Percentiles rank a stretch among this genome's conserved stretches.
Evolutionary conservation across 2,888 invertebrate species (phyloP).

Genomic region (Protodeltote pygarga): DNA sequence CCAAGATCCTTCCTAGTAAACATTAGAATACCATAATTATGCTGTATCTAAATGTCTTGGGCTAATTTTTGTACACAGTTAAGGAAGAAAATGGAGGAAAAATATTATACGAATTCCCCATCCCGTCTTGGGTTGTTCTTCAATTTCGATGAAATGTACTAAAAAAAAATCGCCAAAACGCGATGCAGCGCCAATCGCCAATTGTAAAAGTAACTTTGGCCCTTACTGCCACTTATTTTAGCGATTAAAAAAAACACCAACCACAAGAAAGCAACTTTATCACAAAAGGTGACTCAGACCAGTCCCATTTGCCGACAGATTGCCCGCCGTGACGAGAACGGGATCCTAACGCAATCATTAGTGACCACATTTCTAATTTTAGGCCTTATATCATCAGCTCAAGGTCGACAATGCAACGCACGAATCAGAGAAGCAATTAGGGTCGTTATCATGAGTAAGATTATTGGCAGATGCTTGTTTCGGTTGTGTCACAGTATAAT

Average conservation of each 20-base stretch:
- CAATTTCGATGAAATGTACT: too few relatives aligned
- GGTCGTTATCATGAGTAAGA: constrained; percentile 47
- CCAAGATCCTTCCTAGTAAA: too few relatives aligned
- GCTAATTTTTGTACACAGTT: too few relatives aligned
- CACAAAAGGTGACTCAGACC: constrained; percentile 49
- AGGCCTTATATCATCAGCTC: constrained; percentile 15
- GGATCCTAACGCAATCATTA: constrained; percentile 48
- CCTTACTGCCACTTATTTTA: neutral
- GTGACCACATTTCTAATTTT: constrained; percentile 32
- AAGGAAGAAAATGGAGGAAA: too few relatives aligned
- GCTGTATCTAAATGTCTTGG: too few relatives aligned
- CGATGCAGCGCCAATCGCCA: too few relatives aligned
- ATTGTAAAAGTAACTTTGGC: too few relatives aligned
- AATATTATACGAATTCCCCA: too few relatives aligned
- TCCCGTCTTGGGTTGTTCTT: too few relatives aligned
- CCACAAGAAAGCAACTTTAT: constrained; percentile 14
- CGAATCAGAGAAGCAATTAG: constrained; percentile 38
- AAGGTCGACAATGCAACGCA: constrained; percentile 32
- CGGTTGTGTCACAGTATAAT: constrained; percentile 29
- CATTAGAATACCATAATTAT: too few relatives aligned
- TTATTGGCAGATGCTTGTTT: constrained; percentile 37
- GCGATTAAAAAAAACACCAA: neutral
- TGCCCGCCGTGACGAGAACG: constrained; percentile 50
- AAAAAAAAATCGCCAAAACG: too few relatives aligned
- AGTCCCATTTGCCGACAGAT: constrained; percentile 46